Evolutionary conservation across 2,113 vertebrate genomes (phyloP).

Genomic region (Dryoscopus gambensis): DNA sequence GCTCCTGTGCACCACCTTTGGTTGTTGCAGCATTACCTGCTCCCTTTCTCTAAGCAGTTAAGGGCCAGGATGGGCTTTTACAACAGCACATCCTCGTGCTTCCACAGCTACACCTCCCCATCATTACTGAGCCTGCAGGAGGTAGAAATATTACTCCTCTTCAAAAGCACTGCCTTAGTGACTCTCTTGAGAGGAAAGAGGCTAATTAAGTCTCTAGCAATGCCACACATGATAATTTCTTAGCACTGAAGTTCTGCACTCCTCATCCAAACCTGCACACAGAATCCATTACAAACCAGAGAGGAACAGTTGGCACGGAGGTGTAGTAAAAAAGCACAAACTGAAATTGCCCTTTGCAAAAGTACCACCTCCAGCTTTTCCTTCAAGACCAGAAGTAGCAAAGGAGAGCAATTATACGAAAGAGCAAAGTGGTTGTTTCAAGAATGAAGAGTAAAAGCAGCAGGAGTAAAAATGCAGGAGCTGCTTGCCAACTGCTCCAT

Average conservation of each 20-base stretch:
- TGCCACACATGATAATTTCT: not conserved
- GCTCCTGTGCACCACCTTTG: not conserved
- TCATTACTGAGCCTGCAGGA: not conserved
- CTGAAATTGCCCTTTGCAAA: constrained; percentile 18
- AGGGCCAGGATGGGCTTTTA: not conserved
- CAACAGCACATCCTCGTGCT: not conserved
- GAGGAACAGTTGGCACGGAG: constrained; percentile 28
- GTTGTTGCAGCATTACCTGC: not conserved
- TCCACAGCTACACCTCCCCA: not conserved
- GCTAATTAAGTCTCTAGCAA: not conserved
- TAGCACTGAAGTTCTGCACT: not conserved
- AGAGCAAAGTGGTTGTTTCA: not conserved
- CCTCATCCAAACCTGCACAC: not conserved
- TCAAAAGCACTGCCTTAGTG: not conserved
- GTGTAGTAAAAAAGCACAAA: not conserved
- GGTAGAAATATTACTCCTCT: not conserved
- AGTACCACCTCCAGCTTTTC: constrained; percentile 26
- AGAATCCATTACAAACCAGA: not conserved
- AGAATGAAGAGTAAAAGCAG: constrained; percentile 1
- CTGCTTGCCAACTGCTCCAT: not conserved
- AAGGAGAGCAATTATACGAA: not conserved
- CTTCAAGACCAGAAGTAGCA: constrained; percentile 22
- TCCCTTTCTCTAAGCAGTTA: not conserved
- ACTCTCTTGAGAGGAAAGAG: not conserved
- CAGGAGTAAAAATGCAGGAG: not conserved